Evolutionary conservation across 2,113 vertebrate genomes (phyloP), one percentile per base, ranked within the genome.

Genomic region (Zeus faber): DNA sequence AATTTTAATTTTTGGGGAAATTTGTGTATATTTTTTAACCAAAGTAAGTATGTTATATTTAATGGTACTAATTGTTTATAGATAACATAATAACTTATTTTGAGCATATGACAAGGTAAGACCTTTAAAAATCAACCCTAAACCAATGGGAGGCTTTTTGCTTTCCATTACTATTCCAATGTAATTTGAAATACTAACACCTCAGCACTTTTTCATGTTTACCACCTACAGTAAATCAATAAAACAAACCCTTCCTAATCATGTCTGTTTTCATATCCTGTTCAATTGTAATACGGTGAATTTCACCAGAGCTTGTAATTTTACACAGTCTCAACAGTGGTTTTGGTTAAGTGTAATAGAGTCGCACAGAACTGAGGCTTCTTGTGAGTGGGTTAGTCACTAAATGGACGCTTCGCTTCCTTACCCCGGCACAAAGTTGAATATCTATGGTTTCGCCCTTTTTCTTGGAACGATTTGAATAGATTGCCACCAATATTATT

Each of bases 21-120:
- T 39, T 33, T 3, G 40, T 73, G 40, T 54, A 77, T 82, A 82
- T 81, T 81, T 82, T 83, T 72, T 78, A 63, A 74, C 41, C 35
- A 56, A n/a, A n/a, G n/a, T 18, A 18, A 65, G 4, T 49, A 52
- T 66, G 64, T 65, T 56, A 1, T 73, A 67, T 62, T 49, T 68
- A 70, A 62, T 60, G 56, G 39, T 26, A 65, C 58, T 27, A 4
- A 49, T 64, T 52, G 55, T 37, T 54, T 51, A 47, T 50, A 67
- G 45, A 39, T 49, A 33, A 27, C 23, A 1, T 1, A 17, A 31
- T 37, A 22, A 35, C 16, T 35, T 61, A 46, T 58, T 62, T 54
- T n/a, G n/a, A n/a, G n/a, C n/a, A n/a, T n/a, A n/a, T 54, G 23
- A 27, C 37, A 1, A 57, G 71, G 14, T 49, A 49, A 72, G 63